These are phyloP conservation scores for Pholis gunnellus DNA, from an alignment of 2,113 vertebrate species.

Conservation along the genomic window DNA sequence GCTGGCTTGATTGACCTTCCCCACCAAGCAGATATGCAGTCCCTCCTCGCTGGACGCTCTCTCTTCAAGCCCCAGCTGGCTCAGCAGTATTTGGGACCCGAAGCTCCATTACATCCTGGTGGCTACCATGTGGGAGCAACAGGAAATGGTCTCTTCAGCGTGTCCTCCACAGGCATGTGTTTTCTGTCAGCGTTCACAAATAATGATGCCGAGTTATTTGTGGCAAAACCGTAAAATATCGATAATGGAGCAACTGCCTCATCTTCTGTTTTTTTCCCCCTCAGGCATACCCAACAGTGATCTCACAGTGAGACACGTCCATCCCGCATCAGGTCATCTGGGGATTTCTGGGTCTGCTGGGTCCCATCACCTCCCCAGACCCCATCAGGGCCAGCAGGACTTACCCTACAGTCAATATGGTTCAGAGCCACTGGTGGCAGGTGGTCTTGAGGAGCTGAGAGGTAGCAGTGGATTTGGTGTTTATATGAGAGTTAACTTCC, in stretches of 20 bases:
- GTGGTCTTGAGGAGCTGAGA: slow-evolving; percentile 77
- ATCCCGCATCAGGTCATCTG: slow-evolving; percentile 60
- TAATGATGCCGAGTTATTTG: not conserved
- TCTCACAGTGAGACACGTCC: slow-evolving; percentile 71
- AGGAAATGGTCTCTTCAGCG: slow-evolving; percentile 72
- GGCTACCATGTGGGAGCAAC: slow-evolving; percentile 74
- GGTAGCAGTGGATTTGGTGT: slow-evolving; percentile 74
- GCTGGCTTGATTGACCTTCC: slow-evolving; percentile 57
- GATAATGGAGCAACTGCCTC: not conserved
- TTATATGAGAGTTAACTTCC: not conserved
- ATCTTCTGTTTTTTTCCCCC: not conserved
- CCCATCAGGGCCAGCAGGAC: slow-evolving; percentile 73
- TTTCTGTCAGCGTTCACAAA: not conserved
- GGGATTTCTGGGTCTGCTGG: slow-evolving; percentile 76
- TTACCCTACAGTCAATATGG: slow-evolving; percentile 75
- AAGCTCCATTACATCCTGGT: slow-evolving; percentile 74
- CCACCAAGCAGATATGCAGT: slow-evolving; percentile 74
- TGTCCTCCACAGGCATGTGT: slow-evolving; percentile 68
- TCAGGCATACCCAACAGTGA: slow-evolving; percentile 67
- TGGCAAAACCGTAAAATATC: not conserved
- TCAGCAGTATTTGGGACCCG: slow-evolving; percentile 82
- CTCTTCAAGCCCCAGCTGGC: slow-evolving; percentile 78
- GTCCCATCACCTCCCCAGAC: slow-evolving; percentile 72
- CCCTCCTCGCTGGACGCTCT: slow-evolving; percentile 75
- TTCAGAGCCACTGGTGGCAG: slow-evolving; percentile 75